phyloP scores from a whole-genome alignment of 1,140 invertebrate genomes.

The Drosophila santomea region DNA sequence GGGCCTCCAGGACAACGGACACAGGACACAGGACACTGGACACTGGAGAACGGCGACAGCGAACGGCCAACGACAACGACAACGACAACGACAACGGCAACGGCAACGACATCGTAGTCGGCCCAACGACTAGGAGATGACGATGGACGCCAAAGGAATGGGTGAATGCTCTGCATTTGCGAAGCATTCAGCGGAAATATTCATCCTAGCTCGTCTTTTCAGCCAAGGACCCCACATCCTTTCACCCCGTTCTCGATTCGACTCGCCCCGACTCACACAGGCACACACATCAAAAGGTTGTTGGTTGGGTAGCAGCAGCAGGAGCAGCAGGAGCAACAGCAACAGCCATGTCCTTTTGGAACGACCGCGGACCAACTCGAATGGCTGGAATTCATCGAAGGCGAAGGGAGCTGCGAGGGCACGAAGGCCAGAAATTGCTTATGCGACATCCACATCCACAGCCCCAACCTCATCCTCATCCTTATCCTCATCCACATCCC shows the following conservation, averaged over 20 bases:
- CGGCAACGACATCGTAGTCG: constrained; percentile 36
- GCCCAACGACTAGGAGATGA: constrained; percentile 70
- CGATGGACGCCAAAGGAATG: constrained; percentile 77
- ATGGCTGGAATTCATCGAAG: constrained; percentile 30
- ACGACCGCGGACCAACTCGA: constrained; percentile 27
- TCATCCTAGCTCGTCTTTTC: constrained; percentile 77
- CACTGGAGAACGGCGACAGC: constrained; percentile 13
- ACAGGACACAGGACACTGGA: constrained; percentile 36
- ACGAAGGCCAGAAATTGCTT: constrained; percentile 73
- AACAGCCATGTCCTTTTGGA: constrained; percentile 58
- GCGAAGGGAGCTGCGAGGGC: neutral
- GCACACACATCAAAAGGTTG: constrained; percentile 72
- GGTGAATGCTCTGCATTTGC: constrained; percentile 75
- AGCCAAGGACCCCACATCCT: constrained; percentile 43
- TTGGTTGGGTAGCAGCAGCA: constrained; percentile 42
- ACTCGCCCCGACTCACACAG: constrained; percentile 21
- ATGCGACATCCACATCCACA: constrained; percentile 70
- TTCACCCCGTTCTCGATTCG: constrained; percentile 8
- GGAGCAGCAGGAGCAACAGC: neutral
- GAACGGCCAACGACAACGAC: constrained; percentile 33
- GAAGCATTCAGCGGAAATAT: constrained; percentile 82
- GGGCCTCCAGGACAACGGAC: constrained; percentile 25
- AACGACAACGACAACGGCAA: constrained; percentile 42
- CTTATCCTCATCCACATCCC: constrained; percentile 21
- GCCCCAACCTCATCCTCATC: constrained; percentile 43